Base-by-base conservation (phyloP, 2,888 invertebrate genomes). In the Acrobasis suavella region DNA sequence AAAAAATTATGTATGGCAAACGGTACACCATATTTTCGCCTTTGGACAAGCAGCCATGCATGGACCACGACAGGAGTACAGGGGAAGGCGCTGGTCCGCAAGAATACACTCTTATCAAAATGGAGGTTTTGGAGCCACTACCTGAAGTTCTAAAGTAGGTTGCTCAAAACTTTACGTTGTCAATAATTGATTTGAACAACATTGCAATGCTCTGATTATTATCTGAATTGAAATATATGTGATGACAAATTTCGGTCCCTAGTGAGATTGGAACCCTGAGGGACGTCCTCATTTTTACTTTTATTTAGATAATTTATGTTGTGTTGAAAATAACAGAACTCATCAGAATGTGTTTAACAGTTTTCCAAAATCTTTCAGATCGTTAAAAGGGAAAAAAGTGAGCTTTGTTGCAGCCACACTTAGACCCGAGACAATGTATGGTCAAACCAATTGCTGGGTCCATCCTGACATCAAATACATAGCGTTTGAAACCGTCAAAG, bases 371-470 rank as follows among this genome's bases (percentile, higher is more conserved):
- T 46, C 12, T 87, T 88, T 65, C 71, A 95, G 95, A 66, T 66
- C 83, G 55, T 85, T 94, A 68, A 77, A 89, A 69, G 89, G 89
- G 58, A 93, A 94, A 79, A 83, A 93, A 65, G 93, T 98, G n/a
- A 97, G 91, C 82, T 93, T 99, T 66, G 98, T 99, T 12, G 99
- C 99, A 16, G 99, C 99, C 9, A 99, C 99, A 7, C 91, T 99
- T n/a, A 94, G 99, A 65, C 99, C 99, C 1, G 99, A 99, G 92
- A 99, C 99, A 0, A 99, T 99, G 99, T 99, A 99, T 81, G 99
- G 99, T 0, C 99, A 99, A 92, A 99, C 99, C 0, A 99, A 99
- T 83, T 99, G 99, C 84, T 99, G 99, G 98, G 86, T 99, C 5
- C 96, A 96, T 78, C 99, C 99, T 0, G 98, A 99, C 79, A 97